A percentile compares a stretch with the other conserved stretches of the same genome.
Conservation (phyloP, 2,888 invertebrate species). For the Galeopsomyia nigrocyanea region DNA sequence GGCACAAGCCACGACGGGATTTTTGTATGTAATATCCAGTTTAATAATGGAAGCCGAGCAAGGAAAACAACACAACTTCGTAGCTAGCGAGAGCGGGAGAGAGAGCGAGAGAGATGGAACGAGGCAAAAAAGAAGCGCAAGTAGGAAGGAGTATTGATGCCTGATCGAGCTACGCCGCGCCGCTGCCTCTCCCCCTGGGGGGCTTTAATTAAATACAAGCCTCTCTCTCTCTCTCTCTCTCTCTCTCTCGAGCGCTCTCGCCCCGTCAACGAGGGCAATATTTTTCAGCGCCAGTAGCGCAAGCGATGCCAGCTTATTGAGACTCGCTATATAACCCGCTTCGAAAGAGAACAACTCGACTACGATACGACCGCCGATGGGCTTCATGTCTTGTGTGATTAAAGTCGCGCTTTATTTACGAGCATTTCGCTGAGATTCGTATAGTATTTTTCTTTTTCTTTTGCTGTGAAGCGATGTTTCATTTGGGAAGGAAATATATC, state of each 20-base stretch:
- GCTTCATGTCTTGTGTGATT: slow-evolving; percentile 50
- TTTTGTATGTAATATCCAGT: slow-evolving; percentile 35
- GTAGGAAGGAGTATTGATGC: slow-evolving; percentile 66
- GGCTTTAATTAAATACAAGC: slow-evolving; percentile 68
- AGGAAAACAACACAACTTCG: slow-evolving; percentile 12
- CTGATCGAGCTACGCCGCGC: slow-evolving; percentile 63
- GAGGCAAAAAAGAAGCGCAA: slow-evolving; percentile 6
- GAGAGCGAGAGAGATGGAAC: not conserved
- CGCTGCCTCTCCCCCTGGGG: too few species aligned
- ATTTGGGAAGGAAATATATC: too few species aligned
- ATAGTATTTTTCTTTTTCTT: slow-evolving; percentile 18
- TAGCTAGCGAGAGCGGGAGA: not conserved
- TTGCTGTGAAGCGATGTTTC: not conserved
- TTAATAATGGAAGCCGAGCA: slow-evolving; percentile 32
- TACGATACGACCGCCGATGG: slow-evolving; percentile 40
- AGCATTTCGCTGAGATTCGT: slow-evolving; percentile 10
- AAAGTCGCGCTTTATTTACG: slow-evolving; percentile 38
- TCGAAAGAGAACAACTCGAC: slow-evolving; percentile 34
- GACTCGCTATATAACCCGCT: slow-evolving; percentile 40
- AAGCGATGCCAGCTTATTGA: slow-evolving; percentile 47
- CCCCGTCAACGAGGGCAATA: slow-evolving; percentile 18
- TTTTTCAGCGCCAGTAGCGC: not conserved
- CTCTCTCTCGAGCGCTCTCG: not conserved
- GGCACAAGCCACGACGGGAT: slow-evolving; percentile 8
- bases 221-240: not conserved